Evolutionary conservation across 2,888 invertebrate genomes (phyloP).

Genomic region (Heliothis peltigera): DNA sequence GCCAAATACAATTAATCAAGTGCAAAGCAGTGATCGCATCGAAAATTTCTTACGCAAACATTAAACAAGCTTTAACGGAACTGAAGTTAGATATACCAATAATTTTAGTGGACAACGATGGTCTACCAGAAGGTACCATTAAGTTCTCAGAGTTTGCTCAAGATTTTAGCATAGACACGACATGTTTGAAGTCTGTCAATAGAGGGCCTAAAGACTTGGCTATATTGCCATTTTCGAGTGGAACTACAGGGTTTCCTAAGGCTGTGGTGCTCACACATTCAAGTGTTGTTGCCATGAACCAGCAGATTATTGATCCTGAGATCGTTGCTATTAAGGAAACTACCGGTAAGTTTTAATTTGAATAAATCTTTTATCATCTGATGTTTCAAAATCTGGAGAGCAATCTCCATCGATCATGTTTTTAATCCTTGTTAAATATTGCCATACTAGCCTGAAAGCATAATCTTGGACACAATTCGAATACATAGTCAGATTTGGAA

Average conservation of each 20-base stretch:
- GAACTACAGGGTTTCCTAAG: conserved; percentile 95
- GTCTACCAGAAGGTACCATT: conserved; percentile 89
- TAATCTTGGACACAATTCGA: too few relatives aligned
- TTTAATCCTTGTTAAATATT: too few relatives aligned
- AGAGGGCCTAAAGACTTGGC: conserved; percentile 90
- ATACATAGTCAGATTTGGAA: too few relatives aligned
- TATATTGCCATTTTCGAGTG: conserved; percentile 95
- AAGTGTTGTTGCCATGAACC: conserved; percentile 87
- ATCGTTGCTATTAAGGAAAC: conserved; percentile 80
- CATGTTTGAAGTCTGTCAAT: conserved; percentile 83
- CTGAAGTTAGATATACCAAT: conserved; percentile 87
- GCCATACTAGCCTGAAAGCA: too few relatives aligned
- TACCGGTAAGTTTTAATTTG: conserved; percentile 76
- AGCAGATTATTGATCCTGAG: conserved; percentile 79
- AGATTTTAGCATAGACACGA: conserved; percentile 86
- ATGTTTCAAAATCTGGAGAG: too few relatives aligned
- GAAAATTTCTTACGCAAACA: conserved; percentile 85
- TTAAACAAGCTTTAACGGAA: conserved; percentile 84
- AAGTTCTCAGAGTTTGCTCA: conserved; percentile 91
- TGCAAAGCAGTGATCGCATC: conserved; percentile 92
- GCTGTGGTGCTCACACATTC: conserved; percentile 92
- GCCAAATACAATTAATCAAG: conserved; percentile 90
- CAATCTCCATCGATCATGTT: too few relatives aligned
- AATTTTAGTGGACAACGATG: conserved; percentile 82
- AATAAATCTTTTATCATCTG: too few relatives aligned